Evolutionary conservation across 2,113 vertebrate species (phyloP).

Genomic region (Larimichthys polyactis): DNA sequence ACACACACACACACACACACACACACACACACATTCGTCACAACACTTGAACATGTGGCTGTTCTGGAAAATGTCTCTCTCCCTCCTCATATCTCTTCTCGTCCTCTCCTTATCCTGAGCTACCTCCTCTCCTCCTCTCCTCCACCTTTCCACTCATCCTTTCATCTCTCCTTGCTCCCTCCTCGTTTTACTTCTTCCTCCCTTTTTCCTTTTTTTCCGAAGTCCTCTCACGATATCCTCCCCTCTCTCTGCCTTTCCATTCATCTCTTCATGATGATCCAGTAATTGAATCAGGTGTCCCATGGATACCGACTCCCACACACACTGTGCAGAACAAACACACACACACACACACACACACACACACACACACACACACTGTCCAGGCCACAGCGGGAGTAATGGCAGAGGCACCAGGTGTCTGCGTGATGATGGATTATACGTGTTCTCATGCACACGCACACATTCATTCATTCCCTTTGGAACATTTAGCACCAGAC

Average conservation of each 20-base stretch:
- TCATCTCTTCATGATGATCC: conserved; percentile 54
- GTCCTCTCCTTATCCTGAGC: background rate
- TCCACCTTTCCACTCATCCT: background rate
- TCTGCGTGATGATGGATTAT: conserved; percentile 66
- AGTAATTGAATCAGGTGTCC: conserved; percentile 74
- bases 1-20: conserved; percentile 19
- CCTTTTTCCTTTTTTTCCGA: no score
- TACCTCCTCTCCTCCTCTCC: background rate
- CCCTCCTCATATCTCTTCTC: conserved; percentile 29
- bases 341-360: conserved; percentile 50
- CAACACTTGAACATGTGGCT: background rate
- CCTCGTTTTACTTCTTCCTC: no score
- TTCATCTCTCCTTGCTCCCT: background rate
- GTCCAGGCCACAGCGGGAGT: conserved; percentile 39
- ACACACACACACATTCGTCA: conserved; percentile 5
- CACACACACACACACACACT: conserved; percentile 19
- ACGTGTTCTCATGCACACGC: conserved; percentile 2
- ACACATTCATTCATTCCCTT: conserved; percentile 17
- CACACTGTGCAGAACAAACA: conserved; percentile 38
- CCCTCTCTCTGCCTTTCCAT: conserved; percentile 28
- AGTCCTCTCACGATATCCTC: background rate
- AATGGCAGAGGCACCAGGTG: conserved; percentile 60
- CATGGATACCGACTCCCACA: conserved; percentile 61
- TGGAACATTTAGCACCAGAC: conserved; percentile 31
- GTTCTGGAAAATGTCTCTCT: conserved; percentile 52